Percentiles rank a stretch among this genome's conserved stretches.
phyloP scores from a whole-genome alignment of 92 coral and sea anemone species.

The Porites evermanni region DNA sequence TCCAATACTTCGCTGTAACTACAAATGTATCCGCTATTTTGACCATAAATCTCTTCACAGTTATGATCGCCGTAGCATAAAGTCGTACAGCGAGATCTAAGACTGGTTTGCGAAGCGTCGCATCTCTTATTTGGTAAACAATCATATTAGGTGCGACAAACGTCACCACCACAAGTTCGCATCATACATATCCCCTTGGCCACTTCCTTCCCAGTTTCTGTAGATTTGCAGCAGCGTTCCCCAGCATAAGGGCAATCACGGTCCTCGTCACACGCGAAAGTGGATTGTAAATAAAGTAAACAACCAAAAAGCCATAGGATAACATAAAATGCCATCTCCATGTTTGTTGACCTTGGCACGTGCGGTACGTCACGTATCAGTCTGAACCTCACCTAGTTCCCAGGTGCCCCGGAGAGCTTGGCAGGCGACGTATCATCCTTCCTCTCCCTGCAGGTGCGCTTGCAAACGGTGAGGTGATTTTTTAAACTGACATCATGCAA shows the following conservation, averaged over 20 bases:
- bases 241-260: background rate
- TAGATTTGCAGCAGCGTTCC: background rate
- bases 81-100: background rate
- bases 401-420: too few species aligned
- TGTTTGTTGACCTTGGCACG: too few species aligned
- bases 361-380: too few species aligned
- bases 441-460: too few species aligned
- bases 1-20: background rate
- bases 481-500: too few species aligned
- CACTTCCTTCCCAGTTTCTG: background rate
- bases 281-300: too few species aligned
- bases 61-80: background rate
- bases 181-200: background rate
- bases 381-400: too few species aligned
- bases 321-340: too few species aligned
- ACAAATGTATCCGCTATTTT: too few species aligned
- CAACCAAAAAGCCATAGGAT: background rate
- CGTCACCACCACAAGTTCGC: background rate
- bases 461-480: too few species aligned
- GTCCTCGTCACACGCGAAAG: background rate
- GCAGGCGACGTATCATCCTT: too few species aligned
- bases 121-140: slow-evolving; percentile 1
- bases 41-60: background rate
- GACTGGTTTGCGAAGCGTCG: background rate
- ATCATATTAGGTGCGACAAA: background rate